These are phyloP conservation scores for Lanistes nyassanus DNA, from an alignment of 1,140 invertebrate species.

Conservation along the genomic window DNA sequence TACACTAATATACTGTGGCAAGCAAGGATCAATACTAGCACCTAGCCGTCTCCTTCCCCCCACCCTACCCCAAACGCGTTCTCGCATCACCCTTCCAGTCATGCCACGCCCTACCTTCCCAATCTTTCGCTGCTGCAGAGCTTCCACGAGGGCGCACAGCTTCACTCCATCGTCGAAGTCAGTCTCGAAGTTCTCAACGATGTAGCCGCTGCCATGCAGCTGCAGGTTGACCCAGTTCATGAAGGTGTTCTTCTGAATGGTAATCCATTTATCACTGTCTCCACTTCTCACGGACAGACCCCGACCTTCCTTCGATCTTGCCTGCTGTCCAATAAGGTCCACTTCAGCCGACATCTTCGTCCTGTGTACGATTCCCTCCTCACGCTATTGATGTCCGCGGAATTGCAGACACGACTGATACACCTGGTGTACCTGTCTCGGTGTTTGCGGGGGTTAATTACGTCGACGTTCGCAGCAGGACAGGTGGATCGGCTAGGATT, in stretches of 20 bases:
- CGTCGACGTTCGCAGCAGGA: no score
- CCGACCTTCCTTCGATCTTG: slow-evolving; percentile 33
- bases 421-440: no score
- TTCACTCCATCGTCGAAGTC: slow-evolving; percentile 90
- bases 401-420: no score
- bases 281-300: slow-evolving; percentile 50
- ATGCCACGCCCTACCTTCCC: slow-evolving; percentile 51
- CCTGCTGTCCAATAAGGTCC: slow-evolving; percentile 36
- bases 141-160: slow-evolving; percentile 88
- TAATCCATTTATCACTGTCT: slow-evolving; percentile 46
- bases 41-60: no score
- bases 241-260: slow-evolving; percentile 97
- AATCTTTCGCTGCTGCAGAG: slow-evolving; percentile 79
- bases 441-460: no score
- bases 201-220: slow-evolving; percentile 69
- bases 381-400: no score
- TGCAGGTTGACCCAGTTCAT: slow-evolving; percentile 98
- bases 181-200: slow-evolving; percentile 77
- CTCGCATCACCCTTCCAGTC: no score
- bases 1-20: no score
- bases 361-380: background rate
- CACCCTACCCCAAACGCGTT: no score
- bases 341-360: slow-evolving; percentile 30
- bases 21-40: no score
- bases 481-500: no score